Evolutionary conservation across 2,113 vertebrate species (phyloP).

Genomic region (Psittacara wagleri): DNA sequence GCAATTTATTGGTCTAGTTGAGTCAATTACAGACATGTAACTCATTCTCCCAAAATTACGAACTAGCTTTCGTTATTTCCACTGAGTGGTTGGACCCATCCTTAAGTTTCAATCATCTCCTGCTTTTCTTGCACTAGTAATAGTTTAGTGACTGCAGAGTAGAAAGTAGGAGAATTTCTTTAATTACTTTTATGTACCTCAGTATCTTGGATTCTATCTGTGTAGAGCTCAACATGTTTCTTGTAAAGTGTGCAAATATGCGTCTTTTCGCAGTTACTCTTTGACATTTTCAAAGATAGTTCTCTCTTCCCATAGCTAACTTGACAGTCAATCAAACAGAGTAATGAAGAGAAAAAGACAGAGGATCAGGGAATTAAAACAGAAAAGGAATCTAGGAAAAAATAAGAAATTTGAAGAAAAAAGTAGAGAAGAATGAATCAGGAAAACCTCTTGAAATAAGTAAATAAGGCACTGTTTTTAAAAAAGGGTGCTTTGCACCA

Average conservation of each 20-base stretch:
- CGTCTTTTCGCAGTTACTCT: conserved; percentile 37
- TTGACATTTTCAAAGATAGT: conserved; percentile 48
- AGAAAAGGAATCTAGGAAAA: not conserved
- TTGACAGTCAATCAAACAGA: conserved; percentile 27
- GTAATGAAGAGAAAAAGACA: not conserved
- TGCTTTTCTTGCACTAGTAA: not conserved
- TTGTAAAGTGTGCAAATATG: conserved; percentile 47
- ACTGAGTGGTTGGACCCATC: not conserved
- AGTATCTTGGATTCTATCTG: not conserved
- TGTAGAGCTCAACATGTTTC: not conserved
- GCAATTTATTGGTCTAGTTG: not conserved
- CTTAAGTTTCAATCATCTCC: not conserved
- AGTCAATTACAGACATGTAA: not conserved
- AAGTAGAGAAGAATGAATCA: not conserved
- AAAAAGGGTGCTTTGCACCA: not conserved
- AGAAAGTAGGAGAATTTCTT: not conserved
- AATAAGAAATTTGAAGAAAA: not conserved
- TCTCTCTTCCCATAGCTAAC: not conserved
- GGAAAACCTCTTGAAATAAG: not conserved
- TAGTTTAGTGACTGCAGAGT: not conserved
- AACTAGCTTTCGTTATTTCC: not conserved
- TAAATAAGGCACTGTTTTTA: accelerated
- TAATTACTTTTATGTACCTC: conserved; percentile 7
- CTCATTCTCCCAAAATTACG: not conserved
- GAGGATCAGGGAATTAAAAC: not conserved